Evolutionary conservation across 2,797 vertebrate genomes (phyloP), one percentile per base, ranked within the genome.

Genomic region (Sebastes miniatus): DNA sequence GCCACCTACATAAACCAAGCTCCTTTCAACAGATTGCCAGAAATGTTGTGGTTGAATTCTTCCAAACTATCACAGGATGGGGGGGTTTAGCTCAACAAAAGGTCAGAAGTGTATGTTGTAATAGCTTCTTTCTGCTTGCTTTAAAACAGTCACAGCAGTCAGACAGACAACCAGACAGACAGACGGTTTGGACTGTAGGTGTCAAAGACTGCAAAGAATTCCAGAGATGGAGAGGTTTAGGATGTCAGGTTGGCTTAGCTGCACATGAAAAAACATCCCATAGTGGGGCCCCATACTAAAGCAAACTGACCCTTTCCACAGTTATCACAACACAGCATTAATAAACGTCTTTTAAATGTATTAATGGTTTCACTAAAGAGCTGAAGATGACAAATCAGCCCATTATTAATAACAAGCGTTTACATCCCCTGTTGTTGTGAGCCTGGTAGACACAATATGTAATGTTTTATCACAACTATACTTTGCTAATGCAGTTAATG

Each of bases 121-220:
- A 43, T 18, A 71, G 59, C 27, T 70, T 64, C 16, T 25, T 66
- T 73, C 61, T 50, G 66, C 11, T 81, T 62, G 36, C 52, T 76
- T 73, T 64, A 61, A 34, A 83, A 83, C 71, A 79, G 64, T 27
- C 43, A 14, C 16, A 32, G 20, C 34, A 56, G 20, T 54, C 52
- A 65, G 62, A 58, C 69, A 65, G 67, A 58, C 34, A 56, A 18
- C 47, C 52, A 65, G 64, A 54, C 69, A 65, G 66, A 58, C 69
- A 59, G 32, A 24, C 76, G 74, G 73, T 75, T 81, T 89, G 76
- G 62, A 47, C 69, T 66, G 61, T 27, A 73, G 63, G 79, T 87
- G 86, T 57, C 34, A 86, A 81, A 82, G 71, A 84, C 57, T 62
- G 70, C 47, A 76, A 83, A 82, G 70, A 83, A 83, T 86, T 24